Evolutionary conservation across 1,140 invertebrate species (phyloP), one percentile per base, ranked within the genome.

Genomic region (Eciton burchellii): DNA sequence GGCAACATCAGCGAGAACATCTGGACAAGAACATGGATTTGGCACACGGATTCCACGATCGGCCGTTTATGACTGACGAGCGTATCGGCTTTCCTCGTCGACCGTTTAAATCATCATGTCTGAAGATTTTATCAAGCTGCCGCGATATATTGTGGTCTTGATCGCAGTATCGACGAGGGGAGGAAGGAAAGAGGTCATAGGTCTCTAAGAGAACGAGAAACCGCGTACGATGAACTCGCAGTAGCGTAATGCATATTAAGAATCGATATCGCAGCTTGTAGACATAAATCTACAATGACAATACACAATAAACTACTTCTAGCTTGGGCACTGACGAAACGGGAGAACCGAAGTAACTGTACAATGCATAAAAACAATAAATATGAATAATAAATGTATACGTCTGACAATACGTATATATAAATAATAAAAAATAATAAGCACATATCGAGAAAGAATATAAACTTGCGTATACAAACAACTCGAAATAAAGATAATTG

Each of bases 1-100:
- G 26, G 49, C 35, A 47, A 56, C 47, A 79, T 70, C 35, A 29
- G 8, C 8, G 62, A 14, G 29, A 68, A 77, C 74, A 77, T 66
- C 74, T 79, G 74, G 49, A 16, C 14, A 21, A 79, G 52, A 70
- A 35, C 63, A 56, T 45, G 62, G 21, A 70, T 79, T 79, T 70
- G 60, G 73, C 74, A 41, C 74, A 45, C 74, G 8, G 14, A 14
- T n/a, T 41, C 29, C 29, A 52, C 45, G 43, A 62, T 76, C 59
- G 43, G 16, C 3, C 14, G 26, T 65, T 62, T 74, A 62, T n/a
- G 56, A 73, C 12, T 19, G 41, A 62, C 56, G 24, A 26, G 60
- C 56, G 21, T 60, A 60, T 45, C 62, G 19, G 54, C 65, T 43
- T 26, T 54, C 62, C 43, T 54, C 47, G 8, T 24, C 60, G 29